Evolutionary conservation across 2,888 invertebrate genomes (phyloP).

Genomic region (Drosophila demipolita): DNA sequence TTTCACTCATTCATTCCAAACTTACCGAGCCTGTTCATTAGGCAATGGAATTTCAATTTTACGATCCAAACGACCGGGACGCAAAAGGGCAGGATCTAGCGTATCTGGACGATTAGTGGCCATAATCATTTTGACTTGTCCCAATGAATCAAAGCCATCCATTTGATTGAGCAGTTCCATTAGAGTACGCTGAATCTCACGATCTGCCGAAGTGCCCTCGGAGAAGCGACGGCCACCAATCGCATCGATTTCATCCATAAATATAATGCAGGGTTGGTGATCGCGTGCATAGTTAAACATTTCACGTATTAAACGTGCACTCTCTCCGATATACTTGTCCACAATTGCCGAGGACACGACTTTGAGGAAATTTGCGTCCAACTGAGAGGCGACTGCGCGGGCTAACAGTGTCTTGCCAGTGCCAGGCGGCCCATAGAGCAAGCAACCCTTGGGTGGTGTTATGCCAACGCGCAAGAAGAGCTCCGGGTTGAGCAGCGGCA

Average conservation of each 20-base stretch:
- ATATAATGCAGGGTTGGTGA: constrained; percentile 99
- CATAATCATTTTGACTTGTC: constrained; percentile 99
- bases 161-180: constrained; percentile 99
- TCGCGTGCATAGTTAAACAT: constrained; percentile 99
- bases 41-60: constrained; percentile 99
- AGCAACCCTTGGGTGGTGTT: constrained; percentile 99
- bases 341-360: constrained; percentile 99
- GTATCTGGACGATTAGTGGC: constrained; percentile 99
- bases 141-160: constrained; percentile 99
- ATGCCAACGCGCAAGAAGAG: constrained; percentile 99
- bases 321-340: constrained; percentile 99
- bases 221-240: constrained; percentile 99
- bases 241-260: constrained; percentile 99
- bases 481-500: constrained; percentile 98
- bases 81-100: constrained; percentile 97
- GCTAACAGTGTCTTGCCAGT: constrained; percentile 99
- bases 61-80: constrained; percentile 98
- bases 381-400: constrained; percentile 98
- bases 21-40: constrained; percentile 96
- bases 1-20: neutral
- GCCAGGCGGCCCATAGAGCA: constrained; percentile 99
- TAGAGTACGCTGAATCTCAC: constrained; percentile 99
- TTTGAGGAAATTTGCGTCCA: constrained; percentile 99
- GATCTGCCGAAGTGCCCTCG: constrained; percentile 99
- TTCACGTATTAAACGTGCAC: constrained; percentile 98